phyloP scores from a whole-genome alignment of 1,140 invertebrate species.

The Agrypnia vestita region DNA sequence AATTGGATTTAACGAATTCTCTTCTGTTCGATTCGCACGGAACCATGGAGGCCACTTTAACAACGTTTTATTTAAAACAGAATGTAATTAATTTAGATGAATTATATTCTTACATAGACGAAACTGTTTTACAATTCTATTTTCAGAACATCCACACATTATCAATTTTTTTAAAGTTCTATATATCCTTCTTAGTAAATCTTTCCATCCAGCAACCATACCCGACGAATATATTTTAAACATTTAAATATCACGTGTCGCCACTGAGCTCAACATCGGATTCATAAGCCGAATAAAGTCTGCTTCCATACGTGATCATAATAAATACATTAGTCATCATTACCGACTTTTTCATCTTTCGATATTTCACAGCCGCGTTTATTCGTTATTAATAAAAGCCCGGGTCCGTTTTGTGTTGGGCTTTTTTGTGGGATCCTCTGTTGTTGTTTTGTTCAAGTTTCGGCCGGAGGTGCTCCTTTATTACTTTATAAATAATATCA shows the following conservation, averaged over 20 bases:
- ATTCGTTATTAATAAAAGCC: slow-evolving; percentile 61
- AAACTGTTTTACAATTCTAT: too few relatives aligned
- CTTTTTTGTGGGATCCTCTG: slow-evolving; percentile 45
- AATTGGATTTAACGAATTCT: too few relatives aligned
- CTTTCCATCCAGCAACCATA: too few relatives aligned
- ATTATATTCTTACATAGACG: too few relatives aligned
- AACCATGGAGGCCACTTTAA: too few relatives aligned
- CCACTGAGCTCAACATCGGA: slow-evolving; percentile 51
- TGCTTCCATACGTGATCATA: slow-evolving; percentile 60
- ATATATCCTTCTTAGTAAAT: too few relatives aligned
- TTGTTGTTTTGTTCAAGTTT: slow-evolving; percentile 45
- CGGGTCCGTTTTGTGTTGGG: slow-evolving; percentile 41
- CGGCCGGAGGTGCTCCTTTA: slow-evolving; percentile 54
- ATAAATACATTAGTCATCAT: slow-evolving; percentile 62
- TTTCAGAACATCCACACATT: too few relatives aligned
- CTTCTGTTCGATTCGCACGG: too few relatives aligned
- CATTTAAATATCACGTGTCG: background rate
- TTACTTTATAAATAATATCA: slow-evolving; percentile 59
- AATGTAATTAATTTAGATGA: too few relatives aligned
- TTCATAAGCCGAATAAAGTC: slow-evolving; percentile 60
- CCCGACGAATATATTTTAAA: too few relatives aligned
- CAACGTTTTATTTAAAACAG: too few relatives aligned
- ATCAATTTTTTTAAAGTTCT: too few relatives aligned
- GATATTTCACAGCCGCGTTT: slow-evolving; percentile 60
- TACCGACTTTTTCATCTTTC: slow-evolving; percentile 60